Evolutionary conservation across 2,797 vertebrate species (phyloP).

Genomic region (Paguma larvata): DNA sequence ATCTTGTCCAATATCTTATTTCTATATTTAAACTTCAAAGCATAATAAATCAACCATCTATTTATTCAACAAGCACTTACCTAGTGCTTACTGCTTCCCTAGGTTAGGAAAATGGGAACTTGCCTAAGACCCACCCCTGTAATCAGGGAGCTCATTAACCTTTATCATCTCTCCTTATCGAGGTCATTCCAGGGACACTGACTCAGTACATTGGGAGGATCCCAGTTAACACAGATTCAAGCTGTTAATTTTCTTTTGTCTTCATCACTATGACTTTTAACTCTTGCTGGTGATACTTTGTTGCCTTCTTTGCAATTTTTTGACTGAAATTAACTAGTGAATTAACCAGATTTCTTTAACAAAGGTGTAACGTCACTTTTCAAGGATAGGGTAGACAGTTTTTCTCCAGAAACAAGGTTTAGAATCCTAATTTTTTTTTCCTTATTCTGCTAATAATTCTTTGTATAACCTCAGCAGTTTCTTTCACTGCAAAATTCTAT

Average conservation of each 20-base stretch:
- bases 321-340: neutral
- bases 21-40: constrained; percentile 34
- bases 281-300: neutral
- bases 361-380: neutral
- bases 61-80: neutral
- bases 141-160: neutral
- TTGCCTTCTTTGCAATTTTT: neutral
- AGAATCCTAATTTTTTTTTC: neutral
- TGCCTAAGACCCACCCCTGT: neutral
- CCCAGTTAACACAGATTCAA: neutral
- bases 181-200: neutral
- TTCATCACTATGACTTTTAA: neutral
- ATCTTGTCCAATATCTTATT: constrained; percentile 7
- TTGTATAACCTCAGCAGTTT: constrained; percentile 45
- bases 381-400: neutral
- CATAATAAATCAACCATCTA: neutral
- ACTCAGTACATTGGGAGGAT: neutral
- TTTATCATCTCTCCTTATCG: neutral
- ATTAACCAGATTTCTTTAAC: neutral
- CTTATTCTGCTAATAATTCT: constrained; percentile 36
- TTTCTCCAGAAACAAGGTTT: neutral
- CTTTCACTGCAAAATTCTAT: constrained; percentile 48
- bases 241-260: neutral
- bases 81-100: neutral
- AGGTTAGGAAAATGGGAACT: neutral